Conservation (phyloP, 2,888 invertebrate genomes). For the Scaptomyza polygonia region DNA sequence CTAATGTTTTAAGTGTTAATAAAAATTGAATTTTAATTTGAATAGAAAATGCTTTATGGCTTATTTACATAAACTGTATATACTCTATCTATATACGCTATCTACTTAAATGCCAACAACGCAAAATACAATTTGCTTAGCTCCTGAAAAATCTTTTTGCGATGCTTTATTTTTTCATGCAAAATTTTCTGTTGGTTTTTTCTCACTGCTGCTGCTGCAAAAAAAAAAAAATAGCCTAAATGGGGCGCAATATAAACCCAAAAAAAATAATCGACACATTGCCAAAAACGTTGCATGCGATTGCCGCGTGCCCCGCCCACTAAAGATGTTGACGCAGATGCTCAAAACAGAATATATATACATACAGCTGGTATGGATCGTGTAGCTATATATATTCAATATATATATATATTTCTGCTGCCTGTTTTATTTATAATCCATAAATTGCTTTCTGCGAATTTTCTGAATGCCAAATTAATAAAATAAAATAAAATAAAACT, state of each 20-base stretch:
- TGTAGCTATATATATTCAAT: conserved; percentile 37
- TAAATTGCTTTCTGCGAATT: conserved; percentile 42
- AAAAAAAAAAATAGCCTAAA: conserved; percentile 63
- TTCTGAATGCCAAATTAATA: conserved; percentile 52
- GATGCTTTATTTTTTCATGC: conserved; percentile 4
- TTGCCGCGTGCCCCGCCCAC: conserved; percentile 65
- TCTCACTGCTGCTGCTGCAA: conserved; percentile 16
- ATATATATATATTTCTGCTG: conserved; percentile 34
- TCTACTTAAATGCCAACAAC: conserved; percentile 68
- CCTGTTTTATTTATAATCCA: conserved; percentile 67
- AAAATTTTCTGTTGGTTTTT: conserved; percentile 4
- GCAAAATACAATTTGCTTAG: conserved; percentile 67
- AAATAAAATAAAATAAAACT: conserved; percentile 29
- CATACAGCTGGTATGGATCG: conserved; percentile 20
- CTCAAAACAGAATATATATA: conserved; percentile 8
- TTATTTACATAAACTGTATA: conserved; percentile 25
- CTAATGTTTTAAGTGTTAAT: conserved; percentile 24
- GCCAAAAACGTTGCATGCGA: conserved; percentile 66
- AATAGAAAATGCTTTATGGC: background rate
- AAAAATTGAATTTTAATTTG: conserved; percentile 19
- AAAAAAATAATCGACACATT: conserved; percentile 41
- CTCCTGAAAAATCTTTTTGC: conserved; percentile 51
- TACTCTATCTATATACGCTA: conserved; percentile 18
- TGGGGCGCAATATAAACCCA: conserved; percentile 47
- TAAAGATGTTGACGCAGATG: conserved; percentile 62